phyloP scores from a whole-genome alignment of 2,113 vertebrate species.

The Pyxicephalus adspersus region DNA sequence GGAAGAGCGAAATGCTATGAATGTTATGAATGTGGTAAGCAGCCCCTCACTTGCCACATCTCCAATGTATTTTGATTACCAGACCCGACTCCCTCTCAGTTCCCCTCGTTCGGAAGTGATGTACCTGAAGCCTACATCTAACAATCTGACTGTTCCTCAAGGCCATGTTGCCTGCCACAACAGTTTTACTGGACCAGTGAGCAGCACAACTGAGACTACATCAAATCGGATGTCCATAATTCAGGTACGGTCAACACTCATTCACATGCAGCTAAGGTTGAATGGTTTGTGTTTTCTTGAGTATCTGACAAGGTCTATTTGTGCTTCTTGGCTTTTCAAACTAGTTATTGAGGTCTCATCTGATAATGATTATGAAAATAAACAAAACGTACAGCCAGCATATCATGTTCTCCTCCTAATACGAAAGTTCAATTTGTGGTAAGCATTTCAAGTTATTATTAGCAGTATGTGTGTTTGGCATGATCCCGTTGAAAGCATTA shows the following conservation, averaged over 20 bases:
- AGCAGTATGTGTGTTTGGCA: neutral
- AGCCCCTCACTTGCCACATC: conserved; percentile 98
- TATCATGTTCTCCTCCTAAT: neutral
- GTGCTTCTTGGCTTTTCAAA: neutral
- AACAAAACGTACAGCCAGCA: neutral
- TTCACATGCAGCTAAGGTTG: conserved; percentile 35
- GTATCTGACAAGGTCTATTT: neutral
- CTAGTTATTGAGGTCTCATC: neutral
- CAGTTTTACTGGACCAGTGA: conserved; percentile 97
- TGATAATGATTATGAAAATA: neutral
- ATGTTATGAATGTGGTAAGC: conserved; percentile 99
- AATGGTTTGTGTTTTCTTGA: neutral
- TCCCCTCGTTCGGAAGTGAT: conserved; percentile 98
- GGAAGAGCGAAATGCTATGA: conserved; percentile 97
- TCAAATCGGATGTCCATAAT: conserved; percentile 99
- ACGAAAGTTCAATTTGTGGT: neutral
- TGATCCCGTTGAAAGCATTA: no score
- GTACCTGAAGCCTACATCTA: conserved; percentile 97
- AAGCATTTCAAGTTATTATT: neutral
- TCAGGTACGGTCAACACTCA: conserved; percentile 85
- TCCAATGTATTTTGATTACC: conserved; percentile 99
- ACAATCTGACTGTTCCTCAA: conserved; percentile 97
- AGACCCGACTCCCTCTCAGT: conserved; percentile 98
- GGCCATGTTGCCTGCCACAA: conserved; percentile 97
- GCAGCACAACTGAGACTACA: conserved; percentile 91